A percentile compares a stretch with the other conserved stretches of the same genome.
Evolutionary conservation across 2,888 invertebrate genomes (phyloP).

Genomic region (Caenorhabditis uteleia): DNA sequence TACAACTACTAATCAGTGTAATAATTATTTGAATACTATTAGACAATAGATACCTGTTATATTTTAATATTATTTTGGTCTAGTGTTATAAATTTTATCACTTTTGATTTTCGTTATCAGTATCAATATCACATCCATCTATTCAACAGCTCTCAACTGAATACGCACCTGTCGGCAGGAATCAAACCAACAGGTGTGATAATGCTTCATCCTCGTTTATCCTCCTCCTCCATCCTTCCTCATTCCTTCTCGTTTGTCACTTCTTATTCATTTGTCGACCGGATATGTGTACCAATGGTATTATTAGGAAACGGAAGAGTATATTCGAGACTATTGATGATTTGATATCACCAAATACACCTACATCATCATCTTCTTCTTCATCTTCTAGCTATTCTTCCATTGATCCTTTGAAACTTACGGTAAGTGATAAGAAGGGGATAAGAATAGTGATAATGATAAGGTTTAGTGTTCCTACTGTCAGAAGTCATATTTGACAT

Average conservation of each 20-base stretch:
- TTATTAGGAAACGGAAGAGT: constrained; percentile 24
- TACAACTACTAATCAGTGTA: constrained; percentile 21
- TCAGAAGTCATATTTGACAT: constrained; percentile 43
- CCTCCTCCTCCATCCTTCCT: no score
- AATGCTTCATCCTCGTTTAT: no score
- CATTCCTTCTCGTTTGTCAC: no score
- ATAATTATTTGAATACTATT: constrained; percentile 23
- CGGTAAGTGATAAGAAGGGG: no score
- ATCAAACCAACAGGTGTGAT: constrained; percentile 32
- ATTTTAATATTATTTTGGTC: not conserved
- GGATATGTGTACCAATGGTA: no score
- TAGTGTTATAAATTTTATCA: constrained; percentile 5
- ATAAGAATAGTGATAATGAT: no score
- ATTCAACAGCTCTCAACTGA: no score
- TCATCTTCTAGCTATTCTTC: constrained; percentile 13
- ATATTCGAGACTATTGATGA: constrained; percentile 39
- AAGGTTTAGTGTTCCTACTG: constrained; percentile 49
- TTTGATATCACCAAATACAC: constrained; percentile 19
- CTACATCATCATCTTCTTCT: constrained; percentile 10
- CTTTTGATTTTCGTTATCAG: constrained; percentile 1
- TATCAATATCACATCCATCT: constrained; percentile 34
- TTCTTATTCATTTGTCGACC: no score
- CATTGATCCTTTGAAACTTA: no score
- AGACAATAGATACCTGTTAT: not conserved
- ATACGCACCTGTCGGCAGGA: constrained; percentile 38